phyloP scores from a whole-genome alignment of 2,113 vertebrate genomes.

The Alethe diademata region DNA sequence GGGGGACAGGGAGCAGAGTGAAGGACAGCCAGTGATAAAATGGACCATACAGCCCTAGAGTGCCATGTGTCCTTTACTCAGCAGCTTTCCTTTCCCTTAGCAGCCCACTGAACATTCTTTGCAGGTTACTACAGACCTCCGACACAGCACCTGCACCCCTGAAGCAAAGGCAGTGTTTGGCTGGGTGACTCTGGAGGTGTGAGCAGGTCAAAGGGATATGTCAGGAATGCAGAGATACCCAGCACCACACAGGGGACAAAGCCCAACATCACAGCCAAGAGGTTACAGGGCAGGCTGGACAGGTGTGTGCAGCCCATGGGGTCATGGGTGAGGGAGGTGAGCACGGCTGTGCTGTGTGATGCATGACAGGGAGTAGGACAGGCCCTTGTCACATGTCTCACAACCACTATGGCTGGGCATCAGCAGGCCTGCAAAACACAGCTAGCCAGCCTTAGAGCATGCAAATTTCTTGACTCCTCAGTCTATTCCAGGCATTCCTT shows the following conservation, averaged over 20 bases:
- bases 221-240: background rate
- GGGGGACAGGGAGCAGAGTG: background rate
- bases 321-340: background rate
- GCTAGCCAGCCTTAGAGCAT: background rate
- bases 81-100: background rate
- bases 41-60: background rate
- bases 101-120: background rate
- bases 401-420: background rate
- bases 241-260: background rate
- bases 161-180: background rate
- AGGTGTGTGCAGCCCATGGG: rapidly evolving
- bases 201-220: background rate
- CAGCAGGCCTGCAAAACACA: background rate
- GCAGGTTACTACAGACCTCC: background rate
- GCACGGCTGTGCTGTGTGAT: background rate
- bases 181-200: rapidly evolving
- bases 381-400: rapidly evolving
- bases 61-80: background rate
- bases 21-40: background rate
- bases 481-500: background rate
- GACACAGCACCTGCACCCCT: background rate
- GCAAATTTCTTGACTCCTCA: background rate
- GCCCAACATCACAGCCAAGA: background rate
- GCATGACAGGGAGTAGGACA: background rate
- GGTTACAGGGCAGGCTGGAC: background rate